Base-by-base conservation (phyloP, 2,888 invertebrate species). In the Erannis defoliaria region DNA sequence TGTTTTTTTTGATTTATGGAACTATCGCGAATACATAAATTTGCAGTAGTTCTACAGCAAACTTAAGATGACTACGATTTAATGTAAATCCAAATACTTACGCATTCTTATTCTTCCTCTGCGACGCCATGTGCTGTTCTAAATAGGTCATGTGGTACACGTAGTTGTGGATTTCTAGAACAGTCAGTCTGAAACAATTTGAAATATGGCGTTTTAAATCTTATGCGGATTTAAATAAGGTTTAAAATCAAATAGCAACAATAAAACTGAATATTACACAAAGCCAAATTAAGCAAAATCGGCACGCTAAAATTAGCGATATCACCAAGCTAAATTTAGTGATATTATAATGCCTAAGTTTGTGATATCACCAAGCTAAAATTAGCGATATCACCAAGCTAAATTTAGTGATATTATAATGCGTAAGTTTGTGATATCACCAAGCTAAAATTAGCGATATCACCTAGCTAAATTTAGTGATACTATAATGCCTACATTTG, bases 151-250 rank as follows among this genome's bases (percentile, higher is more conserved):
- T 91, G 76, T 96, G 96, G 70, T 94, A 95, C 1, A 95, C 95
- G 67, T 96, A 95, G 71, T 96, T 95, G 71, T 96, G 96, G 3
- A 97, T 96, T 76, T 96, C 96, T 64, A 96, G 94, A 0, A 96
- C 95, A 62, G 94, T 95, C 38, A 97, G 82, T 26, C 95, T 93
- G 82, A 0, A 75, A 76, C 18, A 62, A 73, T 9, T 14, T 3
- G 4, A 5, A n/a, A 14, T 35, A 12, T 4, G n/a, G n/a, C 33
- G 12, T 31, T 31, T 31, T 31, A 31, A 31, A 42, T 38, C 9
- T 1, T 10, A 38, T 18, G 2, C 26, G 4, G 5, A 23, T 5
- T 5, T 23, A 23, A 2, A 2, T 23, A 35, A 14, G 14, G 6
- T 14, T 35, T 4, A 5, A 35, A 1, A 35, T 35, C 14, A 35